These are phyloP conservation scores for Lepus timidus DNA, from an alignment of 2,113 vertebrate species.

Conservation along the genomic window DNA sequence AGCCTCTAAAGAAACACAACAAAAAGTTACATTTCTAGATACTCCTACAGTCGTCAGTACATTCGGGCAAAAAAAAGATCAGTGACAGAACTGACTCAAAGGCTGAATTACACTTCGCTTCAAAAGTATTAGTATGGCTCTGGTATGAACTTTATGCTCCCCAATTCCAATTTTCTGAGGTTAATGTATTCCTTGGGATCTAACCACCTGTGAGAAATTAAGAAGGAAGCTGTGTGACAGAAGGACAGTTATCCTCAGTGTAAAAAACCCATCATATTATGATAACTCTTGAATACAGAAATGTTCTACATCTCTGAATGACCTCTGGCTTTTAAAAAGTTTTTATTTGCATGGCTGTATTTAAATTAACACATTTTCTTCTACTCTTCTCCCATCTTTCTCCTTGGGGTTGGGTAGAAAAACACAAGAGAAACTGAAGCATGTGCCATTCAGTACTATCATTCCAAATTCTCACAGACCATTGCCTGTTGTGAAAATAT, in stretches of 20 bases:
- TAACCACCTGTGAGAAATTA: conserved; percentile 47
- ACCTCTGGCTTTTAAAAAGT: conserved; percentile 72
- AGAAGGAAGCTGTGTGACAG: background rate
- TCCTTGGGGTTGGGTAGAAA: conserved; percentile 55
- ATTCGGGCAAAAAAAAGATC: background rate
- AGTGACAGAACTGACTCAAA: conserved; percentile 57
- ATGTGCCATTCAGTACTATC: conserved; percentile 87
- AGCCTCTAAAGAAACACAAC: conserved; percentile 1
- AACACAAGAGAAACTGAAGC: conserved; percentile 84
- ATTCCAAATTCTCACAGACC: conserved; percentile 88
- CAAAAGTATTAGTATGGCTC: conserved; percentile 26
- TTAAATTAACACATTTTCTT: conserved; percentile 77
- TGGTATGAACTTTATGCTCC: conserved; percentile 54
- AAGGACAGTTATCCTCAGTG: conserved; percentile 38
- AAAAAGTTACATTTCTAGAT: conserved; percentile 44
- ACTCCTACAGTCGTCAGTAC: background rate
- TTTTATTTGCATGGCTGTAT: conserved; percentile 90
- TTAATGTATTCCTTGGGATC: conserved; percentile 45
- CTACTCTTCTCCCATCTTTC: conserved; percentile 72
- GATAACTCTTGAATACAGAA: conserved; percentile 59
- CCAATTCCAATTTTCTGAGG: conserved; percentile 61
- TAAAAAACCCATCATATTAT: conserved; percentile 5
- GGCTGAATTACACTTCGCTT: conserved; percentile 38
- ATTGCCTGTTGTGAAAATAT: conserved; percentile 88
- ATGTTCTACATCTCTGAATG: conserved; percentile 57